Conservation (phyloP, 2,888 invertebrate genomes). For the Drosophila buzzatii region DNA sequence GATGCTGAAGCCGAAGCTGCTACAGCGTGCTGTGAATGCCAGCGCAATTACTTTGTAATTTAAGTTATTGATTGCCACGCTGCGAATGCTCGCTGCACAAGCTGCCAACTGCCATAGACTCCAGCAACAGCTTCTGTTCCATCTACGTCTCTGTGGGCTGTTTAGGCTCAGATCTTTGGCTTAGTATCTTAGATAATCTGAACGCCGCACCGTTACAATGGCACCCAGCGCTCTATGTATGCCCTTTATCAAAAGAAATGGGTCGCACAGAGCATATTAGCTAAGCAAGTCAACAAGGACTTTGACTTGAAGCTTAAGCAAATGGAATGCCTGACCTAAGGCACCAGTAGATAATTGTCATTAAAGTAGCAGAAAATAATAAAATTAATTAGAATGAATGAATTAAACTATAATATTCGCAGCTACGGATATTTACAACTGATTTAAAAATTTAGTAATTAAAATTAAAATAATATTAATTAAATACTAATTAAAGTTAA, state of each 20-base stretch:
- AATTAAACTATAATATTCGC: too few species aligned
- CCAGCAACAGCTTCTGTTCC: conserved; percentile 11
- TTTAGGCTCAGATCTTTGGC: conserved; percentile 49
- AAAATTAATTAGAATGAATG: too few species aligned
- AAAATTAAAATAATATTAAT: too few species aligned
- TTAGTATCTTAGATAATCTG: conserved; percentile 67
- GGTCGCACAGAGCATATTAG: conserved; percentile 35
- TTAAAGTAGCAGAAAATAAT: too few species aligned
- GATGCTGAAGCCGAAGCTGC: conserved; percentile 56
- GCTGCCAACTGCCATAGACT: conserved; percentile 42
- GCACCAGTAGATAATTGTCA: too few species aligned
- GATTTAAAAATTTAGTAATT: too few species aligned
- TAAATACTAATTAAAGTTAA: too few species aligned
- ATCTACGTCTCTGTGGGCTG: conserved; percentile 37
- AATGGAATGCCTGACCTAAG: background rate
- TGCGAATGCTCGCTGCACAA: conserved; percentile 65
- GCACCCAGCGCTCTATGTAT: conserved; percentile 66
- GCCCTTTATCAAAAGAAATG: conserved; percentile 50
- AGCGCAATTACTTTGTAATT: conserved; percentile 84
- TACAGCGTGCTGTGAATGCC: conserved; percentile 82
- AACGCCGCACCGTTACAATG: conserved; percentile 68
- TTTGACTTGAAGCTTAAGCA: background rate
- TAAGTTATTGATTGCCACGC: conserved; percentile 84
- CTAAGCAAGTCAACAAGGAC: background rate
- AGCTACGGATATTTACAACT: too few species aligned